Evolutionary conservation across 2,888 invertebrate species (phyloP).

Genomic region (Hemaris fuciformis): DNA sequence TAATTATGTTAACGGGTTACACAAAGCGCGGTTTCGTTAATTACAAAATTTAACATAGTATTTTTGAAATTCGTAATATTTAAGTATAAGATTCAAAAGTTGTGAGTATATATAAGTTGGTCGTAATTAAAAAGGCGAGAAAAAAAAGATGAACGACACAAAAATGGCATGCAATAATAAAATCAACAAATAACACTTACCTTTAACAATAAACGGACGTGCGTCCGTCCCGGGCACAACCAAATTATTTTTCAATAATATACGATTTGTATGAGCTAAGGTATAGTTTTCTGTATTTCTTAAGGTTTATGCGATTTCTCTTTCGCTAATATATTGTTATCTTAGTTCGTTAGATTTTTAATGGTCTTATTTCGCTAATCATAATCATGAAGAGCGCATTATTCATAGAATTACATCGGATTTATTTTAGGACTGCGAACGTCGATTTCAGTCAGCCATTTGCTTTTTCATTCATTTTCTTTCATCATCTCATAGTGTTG

Average conservation of each 20-base stretch:
- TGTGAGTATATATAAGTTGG: slow-evolving; percentile 43
- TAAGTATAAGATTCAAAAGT: slow-evolving; percentile 19
- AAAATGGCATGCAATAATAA: slow-evolving; percentile 19
- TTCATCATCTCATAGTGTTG: slow-evolving; percentile 50
- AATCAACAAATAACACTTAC: slow-evolving; percentile 59
- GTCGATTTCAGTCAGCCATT: slow-evolving; percentile 80
- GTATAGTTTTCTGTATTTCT: slow-evolving; percentile 51
- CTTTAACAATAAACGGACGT: slow-evolving; percentile 65
- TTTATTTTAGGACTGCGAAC: slow-evolving; percentile 70
- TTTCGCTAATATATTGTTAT: slow-evolving; percentile 63
- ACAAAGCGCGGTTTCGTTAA: neutral
- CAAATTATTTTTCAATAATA: slow-evolving; percentile 56
- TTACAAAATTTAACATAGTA: neutral
- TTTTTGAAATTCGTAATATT: neutral
- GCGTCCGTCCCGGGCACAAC: slow-evolving; percentile 56
- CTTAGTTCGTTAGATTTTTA: slow-evolving; percentile 58
- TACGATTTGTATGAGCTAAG: slow-evolving; percentile 59
- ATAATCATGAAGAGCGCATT: slow-evolving; percentile 82
- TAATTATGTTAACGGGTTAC: neutral
- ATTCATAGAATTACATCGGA: slow-evolving; percentile 83
- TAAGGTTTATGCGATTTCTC: slow-evolving; percentile 50
- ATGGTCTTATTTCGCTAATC: slow-evolving; percentile 81
- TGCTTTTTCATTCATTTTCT: slow-evolving; percentile 75
- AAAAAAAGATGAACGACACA: slow-evolving; percentile 12
- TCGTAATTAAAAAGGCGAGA: slow-evolving; percentile 26